A percentile compares a stretch with the other conserved stretches of the same genome.
Conservation (phyloP, 2,113 vertebrate genomes). For the Glaucomys volans region DNA sequence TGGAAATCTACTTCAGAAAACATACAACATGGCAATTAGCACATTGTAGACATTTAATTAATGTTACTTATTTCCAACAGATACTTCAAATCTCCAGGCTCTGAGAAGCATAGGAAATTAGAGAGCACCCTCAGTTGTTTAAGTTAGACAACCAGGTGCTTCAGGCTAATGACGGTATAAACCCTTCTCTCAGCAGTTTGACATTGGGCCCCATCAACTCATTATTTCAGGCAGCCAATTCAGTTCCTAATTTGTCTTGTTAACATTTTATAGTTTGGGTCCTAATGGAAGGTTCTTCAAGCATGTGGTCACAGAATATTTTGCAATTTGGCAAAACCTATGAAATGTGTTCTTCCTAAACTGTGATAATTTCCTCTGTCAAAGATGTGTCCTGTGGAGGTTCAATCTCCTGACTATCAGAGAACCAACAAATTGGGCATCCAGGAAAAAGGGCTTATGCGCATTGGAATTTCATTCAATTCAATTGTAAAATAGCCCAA, state of each 20-base stretch:
- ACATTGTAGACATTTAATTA: not conserved
- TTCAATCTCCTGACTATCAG: not conserved
- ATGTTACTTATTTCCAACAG: not conserved
- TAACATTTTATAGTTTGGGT: constrained; percentile 58
- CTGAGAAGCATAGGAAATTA: not conserved
- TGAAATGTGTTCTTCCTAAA: constrained; percentile 24
- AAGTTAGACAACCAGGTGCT: not conserved
- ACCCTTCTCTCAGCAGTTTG: constrained; percentile 17
- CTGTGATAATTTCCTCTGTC: not conserved
- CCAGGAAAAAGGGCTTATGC: not conserved
- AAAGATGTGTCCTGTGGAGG: constrained; percentile 16
- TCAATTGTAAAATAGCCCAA: not conserved
- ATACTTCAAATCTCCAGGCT: not conserved
- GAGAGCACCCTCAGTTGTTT: not conserved
- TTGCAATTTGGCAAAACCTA: constrained; percentile 38
- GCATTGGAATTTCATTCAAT: not conserved
- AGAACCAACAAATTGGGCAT: not conserved
- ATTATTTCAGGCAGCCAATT: constrained; percentile 11
- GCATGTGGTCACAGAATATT: constrained; percentile 1
- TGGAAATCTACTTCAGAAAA: constrained; percentile 29
- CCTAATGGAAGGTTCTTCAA: constrained; percentile 29
- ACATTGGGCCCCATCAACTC: not conserved
- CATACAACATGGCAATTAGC: not conserved
- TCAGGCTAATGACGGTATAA: not conserved
- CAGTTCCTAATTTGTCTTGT: constrained; percentile 46